Evolutionary conservation across 2,113 vertebrate species (phyloP).

Genomic region (Vireo altiloquus): DNA sequence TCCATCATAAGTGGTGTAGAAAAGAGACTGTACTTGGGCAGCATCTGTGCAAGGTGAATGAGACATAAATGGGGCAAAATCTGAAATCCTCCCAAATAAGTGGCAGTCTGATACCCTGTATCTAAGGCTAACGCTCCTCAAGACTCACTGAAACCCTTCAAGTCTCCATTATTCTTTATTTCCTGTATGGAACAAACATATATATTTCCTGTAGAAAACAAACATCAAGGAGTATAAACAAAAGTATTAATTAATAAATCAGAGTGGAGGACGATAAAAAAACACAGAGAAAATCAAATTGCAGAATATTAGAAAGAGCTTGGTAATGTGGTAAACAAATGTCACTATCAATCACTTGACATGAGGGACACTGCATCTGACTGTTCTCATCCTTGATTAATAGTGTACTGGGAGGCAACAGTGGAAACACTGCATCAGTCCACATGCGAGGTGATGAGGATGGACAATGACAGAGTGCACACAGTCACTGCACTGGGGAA

Average conservation of each 20-base stretch:
- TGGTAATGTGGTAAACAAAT: not conserved
- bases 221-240: not conserved
- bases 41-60: not conserved
- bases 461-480: not conserved
- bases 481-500: too few relatives aligned
- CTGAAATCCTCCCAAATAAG: not conserved
- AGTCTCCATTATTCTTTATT: not conserved
- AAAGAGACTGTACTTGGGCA: not conserved
- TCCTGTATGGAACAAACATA: too few relatives aligned
- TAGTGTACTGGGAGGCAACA: not conserved
- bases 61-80: not conserved
- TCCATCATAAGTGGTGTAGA: not conserved
- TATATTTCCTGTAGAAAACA: accelerated
- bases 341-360: not conserved
- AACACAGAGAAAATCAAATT: not conserved
- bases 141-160: not conserved
- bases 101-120: not conserved
- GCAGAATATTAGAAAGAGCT: not conserved
- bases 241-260: not conserved
- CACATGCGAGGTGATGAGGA: not conserved
- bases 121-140: not conserved
- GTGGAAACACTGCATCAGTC: not conserved
- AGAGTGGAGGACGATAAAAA: not conserved
- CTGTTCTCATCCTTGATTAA: not conserved
- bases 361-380: not conserved